Conservation (phyloP, 2,797 vertebrate genomes). For the Oreochromis mossambicus region DNA sequence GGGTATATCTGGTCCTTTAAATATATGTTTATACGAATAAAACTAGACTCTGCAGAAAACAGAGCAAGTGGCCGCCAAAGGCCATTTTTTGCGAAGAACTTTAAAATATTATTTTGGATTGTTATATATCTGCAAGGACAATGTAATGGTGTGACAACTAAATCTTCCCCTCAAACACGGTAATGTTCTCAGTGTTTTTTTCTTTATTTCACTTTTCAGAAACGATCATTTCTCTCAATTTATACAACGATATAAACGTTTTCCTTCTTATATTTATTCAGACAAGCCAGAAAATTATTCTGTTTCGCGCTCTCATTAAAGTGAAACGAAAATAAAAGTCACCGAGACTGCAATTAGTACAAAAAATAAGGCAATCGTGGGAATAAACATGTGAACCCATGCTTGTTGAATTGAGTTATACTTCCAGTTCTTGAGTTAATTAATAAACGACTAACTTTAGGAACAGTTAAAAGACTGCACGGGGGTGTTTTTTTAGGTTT, state of each 20-base stretch:
- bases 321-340: neutral
- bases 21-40: accelerated
- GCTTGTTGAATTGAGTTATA: neutral
- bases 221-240: neutral
- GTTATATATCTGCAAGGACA: slow-evolving; percentile 70
- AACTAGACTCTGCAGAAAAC: accelerated
- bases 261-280: accelerated
- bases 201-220: slow-evolving; percentile 20
- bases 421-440: neutral
- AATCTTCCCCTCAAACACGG: slow-evolving; percentile 60
- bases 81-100: accelerated
- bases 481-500: neutral
- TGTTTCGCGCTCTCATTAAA: neutral
- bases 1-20: accelerated
- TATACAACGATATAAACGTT: accelerated
- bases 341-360: neutral
- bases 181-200: slow-evolving; percentile 34
- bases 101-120: neutral
- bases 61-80: accelerated
- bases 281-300: neutral
- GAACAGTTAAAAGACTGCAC: too few relatives aligned
- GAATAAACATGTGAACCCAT: neutral
- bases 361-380: neutral
- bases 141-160: slow-evolving; percentile 60
- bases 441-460: neutral